These are phyloP conservation scores for Andrena bicolor DNA, from an alignment of 2,888 invertebrate genomes.

Conservation along the genomic window DNA sequence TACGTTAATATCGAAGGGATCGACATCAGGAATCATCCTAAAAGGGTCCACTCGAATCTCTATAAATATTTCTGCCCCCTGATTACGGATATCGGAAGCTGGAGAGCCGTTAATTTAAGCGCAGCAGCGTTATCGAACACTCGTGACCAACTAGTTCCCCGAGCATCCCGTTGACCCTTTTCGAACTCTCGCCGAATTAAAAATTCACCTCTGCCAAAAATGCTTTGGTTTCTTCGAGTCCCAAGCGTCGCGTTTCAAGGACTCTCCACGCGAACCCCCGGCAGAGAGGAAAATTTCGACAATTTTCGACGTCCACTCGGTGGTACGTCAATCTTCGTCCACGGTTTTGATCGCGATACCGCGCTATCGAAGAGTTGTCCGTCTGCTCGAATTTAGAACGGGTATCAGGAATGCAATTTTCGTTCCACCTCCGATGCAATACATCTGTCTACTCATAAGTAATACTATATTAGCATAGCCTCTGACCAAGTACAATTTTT, in stretches of 20 bases:
- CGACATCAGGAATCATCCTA: not conserved
- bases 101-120: constrained; percentile 39
- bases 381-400: constrained; percentile 15
- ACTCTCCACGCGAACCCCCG: not conserved
- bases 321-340: constrained; percentile 49
- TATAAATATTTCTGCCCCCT: constrained; percentile 12
- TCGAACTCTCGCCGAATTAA: constrained; percentile 58
- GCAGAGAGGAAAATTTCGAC: constrained; percentile 28
- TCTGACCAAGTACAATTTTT: too few relatives aligned
- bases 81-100: constrained; percentile 12
- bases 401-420: constrained; percentile 40
- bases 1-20: not conserved
- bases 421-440: not conserved
- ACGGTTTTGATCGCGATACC: constrained; percentile 32
- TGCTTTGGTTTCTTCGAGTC: constrained; percentile 32
- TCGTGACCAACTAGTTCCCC: constrained; percentile 60
- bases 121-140: constrained; percentile 57
- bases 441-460: not conserved
- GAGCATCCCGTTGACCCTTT: constrained; percentile 48
- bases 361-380: constrained; percentile 12
- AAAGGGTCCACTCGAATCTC: not conserved
- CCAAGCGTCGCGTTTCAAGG: constrained; percentile 25
- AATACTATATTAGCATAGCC: too few relatives aligned
- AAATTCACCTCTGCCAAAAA: constrained; percentile 45
- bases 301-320: constrained; percentile 18